Base-by-base conservation (phyloP, 1,140 invertebrate genomes). In the Drosophila sechellia region DNA sequence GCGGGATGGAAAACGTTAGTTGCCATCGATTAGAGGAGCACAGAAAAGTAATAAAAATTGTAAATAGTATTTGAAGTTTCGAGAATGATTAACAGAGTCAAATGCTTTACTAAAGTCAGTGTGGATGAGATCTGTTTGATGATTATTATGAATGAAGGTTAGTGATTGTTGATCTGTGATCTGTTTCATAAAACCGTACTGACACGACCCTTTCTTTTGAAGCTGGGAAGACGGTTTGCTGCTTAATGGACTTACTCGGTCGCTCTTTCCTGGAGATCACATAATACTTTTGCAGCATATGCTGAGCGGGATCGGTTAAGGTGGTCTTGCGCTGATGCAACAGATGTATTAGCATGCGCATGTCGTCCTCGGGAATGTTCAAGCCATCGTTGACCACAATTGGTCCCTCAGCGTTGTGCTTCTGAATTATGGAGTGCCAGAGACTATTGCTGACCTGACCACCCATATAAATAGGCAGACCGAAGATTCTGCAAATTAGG, bases 201-300 rank as follows among this genome's bases (percentile, higher is more conserved):
- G 20, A 22, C 20, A 22, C 20, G 20, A 22, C 20, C 20, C 20
- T 22, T 22, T 2, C 2, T 3, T 3, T 22, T 22, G 20, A 22
- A 22, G 20, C 20, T 22, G 3, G 20, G 20, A 22, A 22, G 20
- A 22, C 20, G 20, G 3, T 22, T 22, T 22, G 20, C 20, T 22
- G 20, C 20, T 22, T 22, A 3, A 11, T 43, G 8, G 15, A 12
- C 72, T 80, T 53, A 92, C 90, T 81, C 0, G 85, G 72, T 5
- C 86, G 81, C 6, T 77, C 55, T 10, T 53, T 65, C 1, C 90
- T 61, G 4, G 90, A 72, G 8, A 89, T 56, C 0, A 92, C 63
- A 54, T 79, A 92, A 37, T 92, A 92, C 25, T 92, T 87, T 15
- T 90, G 73, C 1, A 92, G 64, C 43, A 92, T 48, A 1, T 54